A percentile compares a stretch with the other conserved stretches of the same genome.
These are phyloP conservation scores for Salvelinus alpinus DNA, from an alignment of 2,113 vertebrate species.

Conservation along the genomic window DNA sequence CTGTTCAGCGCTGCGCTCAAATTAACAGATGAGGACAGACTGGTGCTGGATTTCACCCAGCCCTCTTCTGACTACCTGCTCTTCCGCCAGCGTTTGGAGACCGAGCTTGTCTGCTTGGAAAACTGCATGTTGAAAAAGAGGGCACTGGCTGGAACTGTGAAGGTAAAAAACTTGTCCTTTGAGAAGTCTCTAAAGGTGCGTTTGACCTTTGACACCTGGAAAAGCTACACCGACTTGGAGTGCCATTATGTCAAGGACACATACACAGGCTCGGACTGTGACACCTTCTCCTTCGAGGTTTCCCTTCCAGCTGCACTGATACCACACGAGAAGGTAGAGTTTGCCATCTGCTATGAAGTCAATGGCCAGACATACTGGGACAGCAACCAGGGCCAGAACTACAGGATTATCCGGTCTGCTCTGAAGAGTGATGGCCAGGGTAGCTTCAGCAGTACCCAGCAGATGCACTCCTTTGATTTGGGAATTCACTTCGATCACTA, in stretches of 20 bases:
- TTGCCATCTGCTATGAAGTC: slow-evolving; percentile 85
- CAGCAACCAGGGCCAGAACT: slow-evolving; percentile 91
- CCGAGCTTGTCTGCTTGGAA: slow-evolving; percentile 84
- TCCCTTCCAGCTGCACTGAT: slow-evolving; percentile 74
- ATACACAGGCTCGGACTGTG: slow-evolving; percentile 80
- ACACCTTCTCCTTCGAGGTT: slow-evolving; percentile 91
- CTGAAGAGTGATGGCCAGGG: slow-evolving; percentile 51
- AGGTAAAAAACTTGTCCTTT: slow-evolving; percentile 91
- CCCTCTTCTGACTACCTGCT: slow-evolving; percentile 86
- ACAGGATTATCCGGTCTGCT: slow-evolving; percentile 78
- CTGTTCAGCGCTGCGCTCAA: slow-evolving; percentile 77
- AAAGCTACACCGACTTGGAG: slow-evolving; percentile 79
- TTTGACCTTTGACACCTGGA: slow-evolving; percentile 92
- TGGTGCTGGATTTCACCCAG: slow-evolving; percentile 87
- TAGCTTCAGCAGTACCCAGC: slow-evolving; percentile 11
- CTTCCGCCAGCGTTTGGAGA: slow-evolving; percentile 85
- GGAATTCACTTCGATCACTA: slow-evolving; percentile 83
- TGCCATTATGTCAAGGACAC: slow-evolving; percentile 84
- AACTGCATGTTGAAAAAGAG: slow-evolving; percentile 86
- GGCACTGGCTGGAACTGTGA: slow-evolving; percentile 81
- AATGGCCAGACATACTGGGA: slow-evolving; percentile 83
- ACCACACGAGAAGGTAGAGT: slow-evolving; percentile 80
- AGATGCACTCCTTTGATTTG: slow-evolving; percentile 50
- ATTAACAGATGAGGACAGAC: slow-evolving; percentile 74
- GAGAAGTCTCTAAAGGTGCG: slow-evolving; percentile 88